Evolutionary conservation across 2,113 vertebrate species (phyloP), one percentile per base, ranked within the genome.

Genomic region (Nansenia antarctica): DNA sequence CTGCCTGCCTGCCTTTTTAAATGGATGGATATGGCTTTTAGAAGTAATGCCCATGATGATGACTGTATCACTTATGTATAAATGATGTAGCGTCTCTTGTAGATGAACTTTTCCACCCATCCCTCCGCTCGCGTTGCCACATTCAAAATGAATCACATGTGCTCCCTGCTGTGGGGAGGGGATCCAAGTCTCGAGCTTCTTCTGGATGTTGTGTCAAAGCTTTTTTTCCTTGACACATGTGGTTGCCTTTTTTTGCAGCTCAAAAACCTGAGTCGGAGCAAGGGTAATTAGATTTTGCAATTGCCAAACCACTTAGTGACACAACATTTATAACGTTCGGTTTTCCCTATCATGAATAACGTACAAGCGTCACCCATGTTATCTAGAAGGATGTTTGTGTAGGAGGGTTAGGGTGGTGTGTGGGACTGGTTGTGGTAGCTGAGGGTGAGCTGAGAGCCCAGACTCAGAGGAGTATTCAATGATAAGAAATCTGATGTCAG

Each of bases 51-150:
- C 24, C 53, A 27, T 5, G 24, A 26, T 5, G 24, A 26, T 55
- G 53, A 29, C 53, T 55, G 24, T 55, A 55, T 55, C 45, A 49
- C n/a, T 49, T 55, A 27, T 24, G 24, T 55, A 55, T 55, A 55
- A 55, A 29, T 26, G 53, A 55, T 27, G n/a, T 8, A 52, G 9
- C 20, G 20, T 52, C 49, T 58, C 12, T 30, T 5, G 29, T 15
- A 58, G 12, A 8, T 14, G 9, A 59, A 59, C 27, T n/a, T 31
- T 30, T 32, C 15, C 55, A 14, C 29, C 27, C 7, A 1, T 59
- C 27, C n/a, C 12, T 59, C 27, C 8, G 45, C 29, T n/a, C 30
- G 5, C 30, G 31, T 55, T 55, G 26, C 26, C 53, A 55, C 53
- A 55, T 59, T 32, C 9, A 59, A 20, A 59, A 59, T 31, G 1